Evolutionary conservation across 2,888 invertebrate species (phyloP).

Genomic region (Agrochola macilenta): DNA sequence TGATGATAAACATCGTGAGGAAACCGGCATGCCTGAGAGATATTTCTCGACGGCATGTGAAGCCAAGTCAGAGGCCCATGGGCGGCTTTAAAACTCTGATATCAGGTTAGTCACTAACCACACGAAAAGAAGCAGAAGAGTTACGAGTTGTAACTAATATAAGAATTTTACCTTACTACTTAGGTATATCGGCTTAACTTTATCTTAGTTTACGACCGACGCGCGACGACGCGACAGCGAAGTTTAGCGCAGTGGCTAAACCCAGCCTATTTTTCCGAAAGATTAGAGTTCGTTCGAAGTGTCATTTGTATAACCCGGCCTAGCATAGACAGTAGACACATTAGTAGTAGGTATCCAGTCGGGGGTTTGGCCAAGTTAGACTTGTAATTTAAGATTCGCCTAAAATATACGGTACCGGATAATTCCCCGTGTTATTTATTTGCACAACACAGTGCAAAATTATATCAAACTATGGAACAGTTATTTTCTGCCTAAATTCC

Average conservation of each 20-base stretch:
- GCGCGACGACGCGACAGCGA: neutral
- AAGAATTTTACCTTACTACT: neutral
- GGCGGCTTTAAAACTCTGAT: too few species aligned
- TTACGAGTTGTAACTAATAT: too few species aligned
- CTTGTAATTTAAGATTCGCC: neutral
- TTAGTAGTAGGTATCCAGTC: neutral
- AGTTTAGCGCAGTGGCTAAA: conserved; percentile 3
- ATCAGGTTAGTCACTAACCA: too few species aligned
- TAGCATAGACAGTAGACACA: neutral
- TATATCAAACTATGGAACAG: neutral
- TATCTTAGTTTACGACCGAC: too few species aligned
- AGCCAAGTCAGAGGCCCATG: too few species aligned
- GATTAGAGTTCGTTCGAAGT: neutral
- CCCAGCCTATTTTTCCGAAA: conserved; percentile 34
- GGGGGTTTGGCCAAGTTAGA: neutral
- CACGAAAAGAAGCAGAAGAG: too few species aligned
- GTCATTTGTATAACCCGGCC: neutral
- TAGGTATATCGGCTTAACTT: neutral
- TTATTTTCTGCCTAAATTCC: conserved; percentile 1
- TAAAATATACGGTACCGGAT: neutral
- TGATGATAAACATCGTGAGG: too few species aligned
- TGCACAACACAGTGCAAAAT: neutral
- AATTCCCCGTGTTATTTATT: neutral
- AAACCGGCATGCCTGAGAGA: too few species aligned
- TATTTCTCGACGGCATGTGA: too few species aligned